Percentiles rank a stretch among this genome's conserved stretches.
Conservation (phyloP, 2,113 vertebrate species). For the Cyrtonyx montezumae region DNA sequence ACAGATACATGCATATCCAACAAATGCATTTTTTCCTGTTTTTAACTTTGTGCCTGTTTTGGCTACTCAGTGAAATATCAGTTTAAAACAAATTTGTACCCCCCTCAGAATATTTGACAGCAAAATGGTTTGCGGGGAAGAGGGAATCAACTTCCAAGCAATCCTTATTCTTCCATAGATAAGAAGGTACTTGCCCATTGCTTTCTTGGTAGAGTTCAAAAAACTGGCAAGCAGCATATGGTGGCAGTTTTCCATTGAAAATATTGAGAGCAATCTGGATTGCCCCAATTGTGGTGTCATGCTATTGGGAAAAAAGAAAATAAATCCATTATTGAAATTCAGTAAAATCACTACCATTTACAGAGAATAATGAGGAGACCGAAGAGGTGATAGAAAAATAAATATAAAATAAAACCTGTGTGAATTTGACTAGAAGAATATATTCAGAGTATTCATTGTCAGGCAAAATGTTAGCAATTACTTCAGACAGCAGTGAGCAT, state of each 20-base stretch:
- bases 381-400: neutral
- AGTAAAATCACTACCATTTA: neutral
- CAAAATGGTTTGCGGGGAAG: neutral
- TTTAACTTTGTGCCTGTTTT: neutral
- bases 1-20: neutral
- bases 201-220: slow-evolving; percentile 87
- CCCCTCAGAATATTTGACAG: neutral
- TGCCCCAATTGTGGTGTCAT: slow-evolving; percentile 86
- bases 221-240: slow-evolving; percentile 88
- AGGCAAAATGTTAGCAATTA: neutral
- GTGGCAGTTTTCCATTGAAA: slow-evolving; percentile 84
- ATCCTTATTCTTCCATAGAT: neutral
- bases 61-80: neutral
- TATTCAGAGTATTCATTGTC: neutral
- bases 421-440: neutral
- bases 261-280: slow-evolving; percentile 87
- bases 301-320: slow-evolving; percentile 53
- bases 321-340: neutral
- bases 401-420: neutral
- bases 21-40: neutral
- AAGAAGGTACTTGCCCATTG: slow-evolving; percentile 81
- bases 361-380: neutral
- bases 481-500: neutral
- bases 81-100: neutral
- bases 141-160: neutral